Percentiles rank a stretch among this genome's conserved stretches.
phyloP scores from a whole-genome alignment of 2,888 invertebrate genomes.

The Falcaria lacertinaria region DNA sequence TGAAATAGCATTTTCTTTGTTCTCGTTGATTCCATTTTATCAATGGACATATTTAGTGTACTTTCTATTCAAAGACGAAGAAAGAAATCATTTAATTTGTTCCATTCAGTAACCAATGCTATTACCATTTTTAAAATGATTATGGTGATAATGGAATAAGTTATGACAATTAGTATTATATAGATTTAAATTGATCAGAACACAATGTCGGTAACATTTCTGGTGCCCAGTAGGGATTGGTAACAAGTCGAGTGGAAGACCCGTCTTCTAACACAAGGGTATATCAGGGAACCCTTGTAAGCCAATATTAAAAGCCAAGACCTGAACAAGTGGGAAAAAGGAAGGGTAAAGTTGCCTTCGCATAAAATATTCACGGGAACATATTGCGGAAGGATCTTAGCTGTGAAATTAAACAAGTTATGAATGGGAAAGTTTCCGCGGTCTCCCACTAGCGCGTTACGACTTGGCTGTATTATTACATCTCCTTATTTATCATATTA shows the following conservation, averaged over 20 bases:
- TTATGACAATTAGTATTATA: too few relatives aligned
- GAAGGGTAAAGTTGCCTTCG: slow-evolving; percentile 35
- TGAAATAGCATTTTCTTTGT: too few relatives aligned
- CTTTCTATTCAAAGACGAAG: too few relatives aligned
- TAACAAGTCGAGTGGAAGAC: background rate
- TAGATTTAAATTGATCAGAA: too few relatives aligned
- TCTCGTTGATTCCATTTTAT: too few relatives aligned
- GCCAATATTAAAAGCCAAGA: slow-evolving; percentile 45
- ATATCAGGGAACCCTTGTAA: background rate
- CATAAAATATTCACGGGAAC: slow-evolving; percentile 49
- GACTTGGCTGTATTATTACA: slow-evolving; percentile 20
- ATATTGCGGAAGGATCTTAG: slow-evolving; percentile 42
- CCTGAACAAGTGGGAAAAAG: slow-evolving; percentile 44
- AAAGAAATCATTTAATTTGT: too few relatives aligned
- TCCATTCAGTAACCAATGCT: too few relatives aligned
- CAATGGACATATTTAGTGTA: too few relatives aligned
- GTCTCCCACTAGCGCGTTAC: slow-evolving; percentile 46
- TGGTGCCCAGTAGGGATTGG: too few relatives aligned
- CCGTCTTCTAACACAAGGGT: background rate
- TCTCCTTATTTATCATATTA: background rate
- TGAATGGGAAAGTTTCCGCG: slow-evolving; percentile 44
- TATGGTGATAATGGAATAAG: too few relatives aligned
- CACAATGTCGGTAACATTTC: too few relatives aligned
- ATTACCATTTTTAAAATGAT: too few relatives aligned
- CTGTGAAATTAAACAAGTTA: slow-evolving; percentile 58